Conservation (phyloP, 1,140 invertebrate genomes). For the Camponotus pennsylvanicus region DNA sequence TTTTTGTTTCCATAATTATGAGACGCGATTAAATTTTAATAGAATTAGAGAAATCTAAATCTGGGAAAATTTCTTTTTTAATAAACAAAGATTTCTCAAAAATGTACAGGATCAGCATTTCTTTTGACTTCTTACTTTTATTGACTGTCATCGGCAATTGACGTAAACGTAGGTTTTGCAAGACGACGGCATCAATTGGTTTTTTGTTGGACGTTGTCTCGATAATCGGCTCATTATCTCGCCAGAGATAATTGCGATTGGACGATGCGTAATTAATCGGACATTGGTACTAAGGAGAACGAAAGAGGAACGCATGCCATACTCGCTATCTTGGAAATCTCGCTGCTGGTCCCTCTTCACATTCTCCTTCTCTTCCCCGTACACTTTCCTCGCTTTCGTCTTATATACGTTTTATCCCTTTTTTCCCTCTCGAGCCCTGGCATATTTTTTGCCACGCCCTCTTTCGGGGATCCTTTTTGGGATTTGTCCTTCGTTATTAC, state of each 20-base stretch:
- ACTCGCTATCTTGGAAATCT: slow-evolving; percentile 79
- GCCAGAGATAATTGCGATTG: slow-evolving; percentile 77
- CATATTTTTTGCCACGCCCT: slow-evolving; percentile 60
- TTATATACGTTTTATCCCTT: slow-evolving; percentile 47
- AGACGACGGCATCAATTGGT: slow-evolving; percentile 42
- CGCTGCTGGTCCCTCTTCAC: slow-evolving; percentile 43
- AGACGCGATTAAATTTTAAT: too few relatives aligned
- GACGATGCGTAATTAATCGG: slow-evolving; percentile 76
- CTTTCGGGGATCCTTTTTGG: slow-evolving; percentile 41
- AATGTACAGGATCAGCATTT: not conserved
- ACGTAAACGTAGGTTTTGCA: not conserved
- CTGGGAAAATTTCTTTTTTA: not conserved
- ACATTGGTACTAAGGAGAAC: slow-evolving; percentile 68
- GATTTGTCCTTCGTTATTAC: slow-evolving; percentile 72
- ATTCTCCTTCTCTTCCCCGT: slow-evolving; percentile 53
- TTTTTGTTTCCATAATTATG: not conserved
- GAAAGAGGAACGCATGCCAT: slow-evolving; percentile 72
- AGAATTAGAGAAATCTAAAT: not conserved
- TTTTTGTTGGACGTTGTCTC: slow-evolving; percentile 60
- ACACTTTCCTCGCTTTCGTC: slow-evolving; percentile 37
- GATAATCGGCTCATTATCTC: slow-evolving; percentile 78
- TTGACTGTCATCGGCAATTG: not conserved
- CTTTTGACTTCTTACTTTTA: not conserved
- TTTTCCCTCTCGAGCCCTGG: slow-evolving; percentile 20
- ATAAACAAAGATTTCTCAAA: not conserved